A percentile compares a stretch with the other conserved stretches of the same genome.
phyloP scores from a whole-genome alignment of 1,140 invertebrate genomes.

The Drosophila prosaltans region DNA sequence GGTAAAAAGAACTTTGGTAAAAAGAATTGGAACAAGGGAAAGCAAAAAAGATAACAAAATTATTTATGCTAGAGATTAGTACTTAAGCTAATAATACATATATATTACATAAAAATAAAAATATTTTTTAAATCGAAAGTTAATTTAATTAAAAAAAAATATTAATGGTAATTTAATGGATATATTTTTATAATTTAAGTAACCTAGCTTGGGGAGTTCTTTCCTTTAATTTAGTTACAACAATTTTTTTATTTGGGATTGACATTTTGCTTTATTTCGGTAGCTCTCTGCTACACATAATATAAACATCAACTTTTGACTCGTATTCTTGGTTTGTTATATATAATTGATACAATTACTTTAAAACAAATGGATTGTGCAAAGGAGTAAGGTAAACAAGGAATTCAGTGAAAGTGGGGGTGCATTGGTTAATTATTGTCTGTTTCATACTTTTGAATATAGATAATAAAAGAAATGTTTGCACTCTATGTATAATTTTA shows the following conservation, averaged over 20 bases:
- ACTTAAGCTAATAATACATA: conserved; percentile 23
- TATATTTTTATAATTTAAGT: too few species aligned
- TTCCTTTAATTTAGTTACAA: too few species aligned
- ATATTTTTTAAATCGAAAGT: too few species aligned
- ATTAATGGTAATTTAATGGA: too few species aligned
- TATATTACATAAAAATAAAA: conserved; percentile 19
- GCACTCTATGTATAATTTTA: conserved; percentile 62
- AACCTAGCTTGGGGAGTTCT: too few species aligned
- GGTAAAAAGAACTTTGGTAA: conserved; percentile 72
- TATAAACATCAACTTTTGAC: conserved; percentile 39
- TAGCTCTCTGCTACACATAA: conserved; percentile 18
- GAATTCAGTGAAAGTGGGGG: background rate
- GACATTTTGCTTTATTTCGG: conserved; percentile 39
- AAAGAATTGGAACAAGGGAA: conserved; percentile 51
- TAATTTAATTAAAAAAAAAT: too few species aligned
- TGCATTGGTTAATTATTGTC: conserved; percentile 57
- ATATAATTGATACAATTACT: conserved; percentile 76
- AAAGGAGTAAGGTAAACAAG: conserved; percentile 7
- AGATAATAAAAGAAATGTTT: conserved; percentile 50
- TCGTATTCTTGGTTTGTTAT: conserved; percentile 27
- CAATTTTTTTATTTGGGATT: background rate
- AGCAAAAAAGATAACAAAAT: conserved; percentile 42
- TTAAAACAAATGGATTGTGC: conserved; percentile 32
- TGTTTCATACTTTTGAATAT: conserved; percentile 20
- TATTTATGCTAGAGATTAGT: conserved; percentile 9